Base-by-base conservation (phyloP, 1,140 invertebrate genomes). In the Panonychus citri region DNA sequence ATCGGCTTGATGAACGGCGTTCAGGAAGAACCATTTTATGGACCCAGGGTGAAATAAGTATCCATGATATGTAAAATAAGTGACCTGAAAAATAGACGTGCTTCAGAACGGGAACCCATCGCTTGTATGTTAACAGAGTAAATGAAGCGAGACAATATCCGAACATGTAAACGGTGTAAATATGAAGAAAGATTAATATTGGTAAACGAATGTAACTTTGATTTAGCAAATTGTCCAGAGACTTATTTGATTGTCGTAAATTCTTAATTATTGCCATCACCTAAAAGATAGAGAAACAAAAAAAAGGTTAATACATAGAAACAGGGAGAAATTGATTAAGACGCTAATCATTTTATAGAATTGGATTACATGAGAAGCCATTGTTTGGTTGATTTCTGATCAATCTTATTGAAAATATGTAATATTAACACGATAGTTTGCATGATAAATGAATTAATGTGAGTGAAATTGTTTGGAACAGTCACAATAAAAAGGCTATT, bases 111-210 rank as follows among this genome's bases (percentile, higher is more conserved):
- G 48, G 34, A 62, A 72, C 75, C 71, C 80, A 63, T 55, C 73
- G 76, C 1, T 74, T 60, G 56, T 70, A 81, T 5, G 78, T 78
- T 25, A 91, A 75, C 1, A 85, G 71, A 27, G 77, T 77, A 65
- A 95, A 91, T 0, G 84, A 78, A 7, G 80, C 69, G 13, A 91
- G 69, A 64, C 81, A 81, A 73, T 84, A 93, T 13, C 85, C 84
- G 76, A 91, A 82, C 60, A 82, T 83, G 27, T 59, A 59, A 25
- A 53, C 30, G 15, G 55, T 59, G 25, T 57, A 59, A 40, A 59
- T 10, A 3, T 55, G 55, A 34, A 49, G 28, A 42, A 54, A 34
- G 13, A 57, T 39, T 25, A 28, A 53, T 8, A 59, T 48, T 15
- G 56, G 3, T 40, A 13, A 39, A 17, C 56, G 52, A 27, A 58